Evolutionary conservation across 92 coral and sea anemone species (phyloP).

Genomic region (Pocillopora meandrina): DNA sequence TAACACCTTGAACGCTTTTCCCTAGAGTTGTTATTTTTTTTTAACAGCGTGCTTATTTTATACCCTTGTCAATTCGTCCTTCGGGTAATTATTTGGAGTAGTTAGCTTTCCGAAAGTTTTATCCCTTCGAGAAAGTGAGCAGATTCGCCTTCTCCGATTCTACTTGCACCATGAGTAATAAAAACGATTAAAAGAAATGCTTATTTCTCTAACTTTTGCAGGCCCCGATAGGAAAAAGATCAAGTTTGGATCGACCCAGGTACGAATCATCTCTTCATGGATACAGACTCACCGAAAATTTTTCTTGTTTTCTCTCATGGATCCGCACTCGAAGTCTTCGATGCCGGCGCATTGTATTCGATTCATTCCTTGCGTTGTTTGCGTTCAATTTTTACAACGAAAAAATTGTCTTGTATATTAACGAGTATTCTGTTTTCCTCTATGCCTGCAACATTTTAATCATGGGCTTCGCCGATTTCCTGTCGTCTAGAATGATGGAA

Average conservation of each 20-base stretch:
- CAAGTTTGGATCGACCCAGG: conserved; percentile 36
- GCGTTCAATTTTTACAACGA: neutral
- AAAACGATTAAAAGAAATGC: neutral
- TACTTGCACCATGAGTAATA: neutral
- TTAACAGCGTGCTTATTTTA: neutral
- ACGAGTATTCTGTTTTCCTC: conserved; percentile 3
- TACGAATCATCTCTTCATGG: conserved; percentile 15
- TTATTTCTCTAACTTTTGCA: conserved; percentile 3
- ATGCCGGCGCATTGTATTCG: neutral
- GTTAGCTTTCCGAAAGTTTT: neutral
- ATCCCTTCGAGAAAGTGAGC: neutral
- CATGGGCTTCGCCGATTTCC: conserved; percentile 3
- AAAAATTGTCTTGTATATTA: neutral
- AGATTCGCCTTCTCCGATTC: neutral
- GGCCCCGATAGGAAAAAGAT: conserved; percentile 70
- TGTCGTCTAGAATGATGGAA: conserved; percentile 13
- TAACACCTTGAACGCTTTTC: neutral
- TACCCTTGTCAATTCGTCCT: too few relatives aligned
- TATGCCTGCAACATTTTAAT: conserved; percentile 7
- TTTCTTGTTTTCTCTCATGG: neutral
- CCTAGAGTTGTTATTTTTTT: neutral
- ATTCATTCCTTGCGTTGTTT: conserved; percentile 21
- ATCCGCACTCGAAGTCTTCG: neutral
- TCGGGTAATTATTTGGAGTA: neutral
- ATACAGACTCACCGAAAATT: conserved; percentile 27